Conservation (phyloP, 2,797 vertebrate species). For the Echiichthys vipera region DNA sequence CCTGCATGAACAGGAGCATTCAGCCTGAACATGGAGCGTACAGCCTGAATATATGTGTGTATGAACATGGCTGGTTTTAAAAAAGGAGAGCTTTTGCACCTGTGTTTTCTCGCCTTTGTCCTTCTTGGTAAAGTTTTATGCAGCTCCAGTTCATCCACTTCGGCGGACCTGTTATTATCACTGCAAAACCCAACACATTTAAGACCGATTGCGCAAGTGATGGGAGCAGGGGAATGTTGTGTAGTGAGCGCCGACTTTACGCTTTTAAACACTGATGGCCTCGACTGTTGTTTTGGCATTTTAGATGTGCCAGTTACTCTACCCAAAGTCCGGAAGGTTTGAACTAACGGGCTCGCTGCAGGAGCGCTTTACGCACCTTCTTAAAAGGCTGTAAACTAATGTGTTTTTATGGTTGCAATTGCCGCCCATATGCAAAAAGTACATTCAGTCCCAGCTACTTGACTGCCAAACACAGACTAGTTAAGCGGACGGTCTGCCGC, state of each 20-base stretch:
- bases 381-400: constrained; percentile 46
- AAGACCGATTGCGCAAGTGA: constrained; percentile 76
- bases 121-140: constrained; percentile 40
- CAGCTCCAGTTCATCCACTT: constrained; percentile 32
- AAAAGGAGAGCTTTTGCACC: constrained; percentile 73
- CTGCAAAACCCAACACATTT: constrained; percentile 50
- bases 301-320: constrained; percentile 39
- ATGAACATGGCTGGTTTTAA: constrained; percentile 30
- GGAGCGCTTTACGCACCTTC: constrained; percentile 38
- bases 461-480: constrained; percentile 59
- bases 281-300: constrained; percentile 60
- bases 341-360: constrained; percentile 24
- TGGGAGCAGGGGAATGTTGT: constrained; percentile 64
- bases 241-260: constrained; percentile 46
- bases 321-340: constrained; percentile 10
- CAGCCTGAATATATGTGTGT: constrained; percentile 39
- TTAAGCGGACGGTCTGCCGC: constrained; percentile 46
- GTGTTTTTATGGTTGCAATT: constrained; percentile 66
- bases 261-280: constrained; percentile 56
- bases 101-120: constrained; percentile 73
- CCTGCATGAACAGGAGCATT: constrained; percentile 43
- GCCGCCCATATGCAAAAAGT: constrained; percentile 81
- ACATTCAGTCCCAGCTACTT: constrained; percentile 77
- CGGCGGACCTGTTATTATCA: constrained; percentile 58
- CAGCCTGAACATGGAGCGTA: constrained; percentile 65